Percentiles rank a stretch among this genome's conserved stretches.
These are phyloP conservation scores for Orthosia gothica DNA, from an alignment of 2,888 invertebrate genomes.

Conservation along the genomic window DNA sequence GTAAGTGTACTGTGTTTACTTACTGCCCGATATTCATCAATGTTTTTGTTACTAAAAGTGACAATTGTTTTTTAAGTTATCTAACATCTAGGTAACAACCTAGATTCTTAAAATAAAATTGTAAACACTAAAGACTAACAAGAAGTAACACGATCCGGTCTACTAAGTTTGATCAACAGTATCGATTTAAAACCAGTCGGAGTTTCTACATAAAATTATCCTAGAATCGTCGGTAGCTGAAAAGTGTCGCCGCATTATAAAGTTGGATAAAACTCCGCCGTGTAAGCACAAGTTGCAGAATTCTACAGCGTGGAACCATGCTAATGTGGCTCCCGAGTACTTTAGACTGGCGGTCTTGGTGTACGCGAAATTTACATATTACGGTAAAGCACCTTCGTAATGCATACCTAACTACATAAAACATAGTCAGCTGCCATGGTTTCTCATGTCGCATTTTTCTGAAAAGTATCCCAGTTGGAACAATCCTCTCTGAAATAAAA, in stretches of 20 bases:
- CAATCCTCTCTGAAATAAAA: slow-evolving; percentile 1
- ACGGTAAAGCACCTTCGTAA: slow-evolving; percentile 27
- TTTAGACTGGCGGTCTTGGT: slow-evolving; percentile 14
- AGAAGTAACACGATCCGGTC: slow-evolving; percentile 14
- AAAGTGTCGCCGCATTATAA: slow-evolving; percentile 32
- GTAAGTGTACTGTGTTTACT: neutral
- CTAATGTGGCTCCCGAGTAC: slow-evolving; percentile 36
- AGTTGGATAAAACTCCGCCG: slow-evolving; percentile 28
- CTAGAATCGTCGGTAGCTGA: slow-evolving; percentile 19
- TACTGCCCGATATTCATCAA: too few relatives aligned
- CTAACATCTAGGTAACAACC: neutral
- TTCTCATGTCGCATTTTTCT: slow-evolving; percentile 3
- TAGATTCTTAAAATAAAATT: slow-evolving; percentile 1
- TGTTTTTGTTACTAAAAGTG: neutral
- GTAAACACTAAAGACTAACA: slow-evolving; percentile 18
- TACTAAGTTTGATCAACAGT: slow-evolving; percentile 38
- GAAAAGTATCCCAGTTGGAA: neutral
- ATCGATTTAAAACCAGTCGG: slow-evolving; percentile 38
- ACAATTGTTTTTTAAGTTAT: neutral
- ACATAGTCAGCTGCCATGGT: slow-evolving; percentile 7
- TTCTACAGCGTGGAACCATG: slow-evolving; percentile 26
- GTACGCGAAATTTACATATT: slow-evolving; percentile 42
- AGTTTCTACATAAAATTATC: slow-evolving; percentile 21
- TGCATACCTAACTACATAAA: slow-evolving; percentile 19
- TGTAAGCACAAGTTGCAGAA: slow-evolving; percentile 28